These are phyloP conservation scores for Oreochromis grahami DNA, from an alignment of 2,797 vertebrate genomes.

Conservation along the genomic window DNA sequence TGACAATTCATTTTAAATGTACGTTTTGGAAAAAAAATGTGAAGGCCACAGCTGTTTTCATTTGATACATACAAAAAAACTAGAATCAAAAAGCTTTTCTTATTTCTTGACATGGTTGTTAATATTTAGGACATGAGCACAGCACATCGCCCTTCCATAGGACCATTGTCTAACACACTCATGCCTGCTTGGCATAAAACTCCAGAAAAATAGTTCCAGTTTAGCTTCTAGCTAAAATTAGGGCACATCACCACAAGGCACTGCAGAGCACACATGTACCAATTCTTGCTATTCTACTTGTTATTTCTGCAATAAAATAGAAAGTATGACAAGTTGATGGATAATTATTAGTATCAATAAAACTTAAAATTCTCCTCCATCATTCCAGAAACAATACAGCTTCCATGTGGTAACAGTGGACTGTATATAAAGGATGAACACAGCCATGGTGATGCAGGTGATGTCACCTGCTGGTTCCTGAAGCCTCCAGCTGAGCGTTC, in stretches of 20 bases:
- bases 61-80: not conserved
- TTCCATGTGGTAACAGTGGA: not conserved
- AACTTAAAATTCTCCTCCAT: not conserved
- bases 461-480: not conserved
- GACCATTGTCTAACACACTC: not conserved
- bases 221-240: not conserved
- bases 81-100: not conserved
- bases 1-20: no score
- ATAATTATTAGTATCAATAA: not conserved
- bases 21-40: no score
- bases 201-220: not conserved
- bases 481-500: not conserved
- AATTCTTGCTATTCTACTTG: not conserved
- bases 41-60: no score
- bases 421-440: not conserved
- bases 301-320: not conserved
- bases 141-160: not conserved
- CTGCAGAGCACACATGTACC: not conserved
- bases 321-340: not conserved
- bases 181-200: not conserved
- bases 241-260: accelerated
- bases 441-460: not conserved
- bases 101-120: not conserved
- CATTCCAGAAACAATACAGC: not conserved
- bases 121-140: not conserved